Percentiles rank a stretch among this genome's conserved stretches.
Conservation (phyloP, 1,140 invertebrate genomes). For the Sinella curviseta region DNA sequence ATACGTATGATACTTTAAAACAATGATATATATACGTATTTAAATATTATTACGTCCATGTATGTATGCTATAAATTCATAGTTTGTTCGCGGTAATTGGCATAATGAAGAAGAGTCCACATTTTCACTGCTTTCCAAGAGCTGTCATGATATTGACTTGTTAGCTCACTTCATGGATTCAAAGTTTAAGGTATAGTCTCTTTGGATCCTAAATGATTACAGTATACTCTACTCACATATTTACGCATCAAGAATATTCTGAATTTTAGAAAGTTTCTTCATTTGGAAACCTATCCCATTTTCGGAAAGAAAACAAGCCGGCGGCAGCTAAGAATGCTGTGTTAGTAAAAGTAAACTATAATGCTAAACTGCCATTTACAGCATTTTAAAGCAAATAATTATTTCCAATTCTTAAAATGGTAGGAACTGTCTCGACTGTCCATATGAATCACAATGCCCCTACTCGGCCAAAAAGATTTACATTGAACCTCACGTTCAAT, state of each 20-base stretch:
- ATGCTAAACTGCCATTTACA: not conserved
- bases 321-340: slow-evolving; percentile 40
- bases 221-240: no score
- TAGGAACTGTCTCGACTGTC: slow-evolving; percentile 56
- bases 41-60: slow-evolving; percentile 1
- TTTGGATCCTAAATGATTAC: not conserved
- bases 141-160: slow-evolving; percentile 60
- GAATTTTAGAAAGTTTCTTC: slow-evolving; percentile 56
- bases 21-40: no score
- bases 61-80: not conserved
- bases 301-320: slow-evolving; percentile 50
- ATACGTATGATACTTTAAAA: no score
- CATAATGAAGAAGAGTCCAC: slow-evolving; percentile 54
- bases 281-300: slow-evolving; percentile 58
- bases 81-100: slow-evolving; percentile 60
- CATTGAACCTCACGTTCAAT: slow-evolving; percentile 49
- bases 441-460: slow-evolving; percentile 53
- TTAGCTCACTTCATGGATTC: slow-evolving; percentile 57
- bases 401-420: no score
- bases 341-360: slow-evolving; percentile 17
- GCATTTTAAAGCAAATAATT: no score
- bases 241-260: slow-evolving; percentile 29
- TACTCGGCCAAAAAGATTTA: slow-evolving; percentile 60
- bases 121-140: slow-evolving; percentile 58
- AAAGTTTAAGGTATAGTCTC: slow-evolving; percentile 43